A percentile compares a stretch with the other conserved stretches of the same genome.
These are phyloP conservation scores for Melanogrammus aeglefinus DNA, from an alignment of 2,797 vertebrate species.

Conservation along the genomic window DNA sequence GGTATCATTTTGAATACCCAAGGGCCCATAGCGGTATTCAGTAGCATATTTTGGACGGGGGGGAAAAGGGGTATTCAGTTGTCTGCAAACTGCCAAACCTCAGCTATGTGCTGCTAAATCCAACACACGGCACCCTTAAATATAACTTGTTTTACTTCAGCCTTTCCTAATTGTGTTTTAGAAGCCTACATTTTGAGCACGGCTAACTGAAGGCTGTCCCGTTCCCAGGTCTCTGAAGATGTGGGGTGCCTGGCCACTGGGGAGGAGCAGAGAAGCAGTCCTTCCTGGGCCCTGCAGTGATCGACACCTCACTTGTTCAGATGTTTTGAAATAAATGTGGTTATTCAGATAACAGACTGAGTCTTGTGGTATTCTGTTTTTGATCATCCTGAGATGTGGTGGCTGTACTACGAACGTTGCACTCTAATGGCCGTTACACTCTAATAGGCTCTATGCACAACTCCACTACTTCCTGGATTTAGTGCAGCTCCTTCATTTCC, in stretches of 20 bases:
- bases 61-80: too few relatives aligned
- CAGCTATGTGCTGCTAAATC: too few relatives aligned
- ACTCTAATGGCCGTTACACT: not conserved
- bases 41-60: too few relatives aligned
- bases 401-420: not conserved
- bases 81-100: too few relatives aligned
- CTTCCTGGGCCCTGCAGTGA: conserved; percentile 23
- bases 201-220: conserved; percentile 11
- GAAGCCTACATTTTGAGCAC: not conserved
- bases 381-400: not conserved
- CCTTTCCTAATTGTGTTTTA: not conserved
- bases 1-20: too few relatives aligned
- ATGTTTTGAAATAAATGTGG: conserved; percentile 68
- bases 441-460: too few relatives aligned
- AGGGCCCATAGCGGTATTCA: too few relatives aligned
- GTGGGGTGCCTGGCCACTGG: conserved; percentile 31
- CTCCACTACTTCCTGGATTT: too few relatives aligned
- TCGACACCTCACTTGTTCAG: conserved; percentile 24
- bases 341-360: conserved; percentile 4
- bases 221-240: conserved; percentile 42
- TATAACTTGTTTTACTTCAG: not conserved
- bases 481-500: too few relatives aligned
- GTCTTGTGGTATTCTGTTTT: not conserved
- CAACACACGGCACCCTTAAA: too few relatives aligned
- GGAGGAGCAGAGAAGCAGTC: conserved; percentile 39